phyloP scores from a whole-genome alignment of 2,113 vertebrate genomes.

The cat (Felis catus) region DNA sequence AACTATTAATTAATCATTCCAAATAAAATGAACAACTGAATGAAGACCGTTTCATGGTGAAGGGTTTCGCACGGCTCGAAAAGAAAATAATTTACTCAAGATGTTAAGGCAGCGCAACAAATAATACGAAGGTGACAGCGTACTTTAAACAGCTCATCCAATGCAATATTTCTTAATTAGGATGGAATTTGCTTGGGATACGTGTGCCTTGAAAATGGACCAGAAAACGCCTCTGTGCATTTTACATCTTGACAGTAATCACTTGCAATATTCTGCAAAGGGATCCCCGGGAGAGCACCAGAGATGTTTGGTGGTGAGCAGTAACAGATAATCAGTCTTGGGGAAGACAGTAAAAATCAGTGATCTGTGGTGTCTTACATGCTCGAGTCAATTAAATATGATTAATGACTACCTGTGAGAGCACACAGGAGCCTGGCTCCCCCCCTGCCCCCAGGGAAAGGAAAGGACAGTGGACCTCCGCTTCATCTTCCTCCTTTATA shows the following conservation, averaged over 20 bases:
- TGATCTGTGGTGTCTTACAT: constrained; percentile 84
- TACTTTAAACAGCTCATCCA: constrained; percentile 60
- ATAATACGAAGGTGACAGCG: not conserved
- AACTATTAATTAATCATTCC: constrained; percentile 43
- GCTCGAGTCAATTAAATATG: constrained; percentile 90
- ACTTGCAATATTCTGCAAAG: constrained; percentile 82
- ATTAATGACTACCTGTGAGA: constrained; percentile 83
- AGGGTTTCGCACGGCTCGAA: constrained; percentile 48
- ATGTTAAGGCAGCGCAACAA: constrained; percentile 40
- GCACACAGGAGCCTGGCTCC: not conserved
- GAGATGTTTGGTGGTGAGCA: constrained; percentile 80
- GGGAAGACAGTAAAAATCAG: constrained; percentile 87
- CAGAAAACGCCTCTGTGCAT: constrained; percentile 79
- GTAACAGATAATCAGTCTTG: constrained; percentile 85
- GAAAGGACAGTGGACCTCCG: constrained; percentile 36
- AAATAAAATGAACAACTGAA: constrained; percentile 47
- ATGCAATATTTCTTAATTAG: constrained; percentile 77
- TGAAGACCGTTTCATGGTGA: constrained; percentile 39
- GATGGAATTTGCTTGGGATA: constrained; percentile 68
- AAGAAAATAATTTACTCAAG: constrained; percentile 64
- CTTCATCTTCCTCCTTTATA: constrained; percentile 68
- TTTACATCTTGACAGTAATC: constrained; percentile 87
- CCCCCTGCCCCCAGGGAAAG: not conserved
- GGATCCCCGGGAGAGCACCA: constrained; percentile 78
- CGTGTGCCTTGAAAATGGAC: constrained; percentile 74